Conservation (phyloP, 2,888 invertebrate species). For the Thysanoteuthis rhombus region DNA sequence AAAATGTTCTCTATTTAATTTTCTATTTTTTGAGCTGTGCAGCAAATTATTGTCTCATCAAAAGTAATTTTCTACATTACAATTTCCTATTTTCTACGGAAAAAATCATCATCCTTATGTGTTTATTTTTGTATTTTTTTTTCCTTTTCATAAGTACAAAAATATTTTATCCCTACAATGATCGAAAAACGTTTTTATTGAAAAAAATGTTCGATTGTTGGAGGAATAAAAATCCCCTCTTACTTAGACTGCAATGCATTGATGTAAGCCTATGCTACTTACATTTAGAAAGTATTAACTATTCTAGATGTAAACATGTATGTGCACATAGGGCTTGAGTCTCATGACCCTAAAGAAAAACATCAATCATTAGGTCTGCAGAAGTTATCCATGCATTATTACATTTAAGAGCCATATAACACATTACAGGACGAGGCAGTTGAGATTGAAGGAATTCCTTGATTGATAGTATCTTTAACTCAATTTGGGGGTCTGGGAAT, state of each 20-base stretch:
- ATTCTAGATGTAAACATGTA: background rate
- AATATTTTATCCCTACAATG: background rate
- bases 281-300: background rate
- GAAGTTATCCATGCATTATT: background rate
- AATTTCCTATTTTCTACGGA: background rate
- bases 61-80: background rate
- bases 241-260: background rate
- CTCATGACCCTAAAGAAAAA: background rate
- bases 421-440: background rate
- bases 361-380: background rate
- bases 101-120: background rate
- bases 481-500: background rate
- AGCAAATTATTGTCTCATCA: background rate
- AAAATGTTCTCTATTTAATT: too few species aligned
- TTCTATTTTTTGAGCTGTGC: background rate
- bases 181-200: background rate
- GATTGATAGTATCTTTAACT: background rate
- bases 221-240: background rate
- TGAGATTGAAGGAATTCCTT: background rate
- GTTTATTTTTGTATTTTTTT: background rate
- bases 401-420: too few species aligned
- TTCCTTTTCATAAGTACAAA: background rate
- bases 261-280: too few species aligned
- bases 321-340: background rate
- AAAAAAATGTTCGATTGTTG: background rate